These are phyloP conservation scores for Melieria omissa DNA, from an alignment of 2,888 invertebrate genomes.

Conservation along the genomic window DNA sequence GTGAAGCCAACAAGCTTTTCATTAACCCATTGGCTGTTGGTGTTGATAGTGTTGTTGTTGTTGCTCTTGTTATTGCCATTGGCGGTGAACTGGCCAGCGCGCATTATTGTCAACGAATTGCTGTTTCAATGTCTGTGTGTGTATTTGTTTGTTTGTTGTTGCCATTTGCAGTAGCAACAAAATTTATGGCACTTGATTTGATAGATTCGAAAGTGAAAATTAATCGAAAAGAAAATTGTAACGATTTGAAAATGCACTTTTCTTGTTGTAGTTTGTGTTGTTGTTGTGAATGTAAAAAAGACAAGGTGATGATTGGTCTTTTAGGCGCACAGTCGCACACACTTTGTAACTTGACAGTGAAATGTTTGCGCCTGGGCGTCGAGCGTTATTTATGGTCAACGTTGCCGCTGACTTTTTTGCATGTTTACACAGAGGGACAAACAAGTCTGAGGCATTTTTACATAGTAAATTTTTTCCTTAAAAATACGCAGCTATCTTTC, in stretches of 20 bases:
- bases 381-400: too few species aligned
- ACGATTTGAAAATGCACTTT: constrained; percentile 26
- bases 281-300: background rate
- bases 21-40: background rate
- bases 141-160: background rate
- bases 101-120: background rate
- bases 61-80: constrained; percentile 25
- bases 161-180: constrained; percentile 24
- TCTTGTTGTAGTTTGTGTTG: background rate
- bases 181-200: constrained; percentile 37
- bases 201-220: constrained; percentile 42
- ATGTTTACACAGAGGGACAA: too few species aligned
- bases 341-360: too few species aligned
- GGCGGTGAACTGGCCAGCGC: background rate
- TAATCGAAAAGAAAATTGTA: constrained; percentile 41
- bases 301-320: background rate
- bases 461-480: too few species aligned
- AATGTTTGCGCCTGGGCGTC: too few species aligned
- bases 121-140: background rate
- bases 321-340: too few species aligned
- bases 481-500: too few species aligned
- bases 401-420: too few species aligned
- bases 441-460: too few species aligned
- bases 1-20: too few species aligned
- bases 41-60: constrained; percentile 27